A percentile compares a stretch with the other conserved stretches of the same genome.
Conservation (phyloP, 1,140 invertebrate genomes). For the Coenobita brevimanus region DNA sequence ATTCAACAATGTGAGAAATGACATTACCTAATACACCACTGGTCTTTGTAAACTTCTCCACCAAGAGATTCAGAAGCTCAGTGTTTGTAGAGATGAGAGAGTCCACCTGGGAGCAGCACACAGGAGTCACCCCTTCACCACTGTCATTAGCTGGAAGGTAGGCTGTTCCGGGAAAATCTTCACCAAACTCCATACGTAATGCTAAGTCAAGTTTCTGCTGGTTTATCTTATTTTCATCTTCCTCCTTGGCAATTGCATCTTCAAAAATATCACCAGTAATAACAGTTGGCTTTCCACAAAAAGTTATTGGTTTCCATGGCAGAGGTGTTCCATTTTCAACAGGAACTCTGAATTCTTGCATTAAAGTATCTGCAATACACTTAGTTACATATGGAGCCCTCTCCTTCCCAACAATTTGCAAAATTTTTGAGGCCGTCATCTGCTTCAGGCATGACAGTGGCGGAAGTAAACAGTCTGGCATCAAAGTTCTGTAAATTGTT, state of each 20-base stretch:
- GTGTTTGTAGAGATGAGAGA: slow-evolving; percentile 62
- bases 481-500: slow-evolving; percentile 33
- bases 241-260: slow-evolving; percentile 67
- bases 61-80: slow-evolving; percentile 47
- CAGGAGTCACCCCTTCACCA: slow-evolving; percentile 41
- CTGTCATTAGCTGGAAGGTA: slow-evolving; percentile 58
- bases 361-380: slow-evolving; percentile 60
- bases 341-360: slow-evolving; percentile 55
- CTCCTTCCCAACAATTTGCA: slow-evolving; percentile 62
- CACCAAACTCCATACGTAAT: slow-evolving; percentile 67
- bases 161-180: slow-evolving; percentile 68
- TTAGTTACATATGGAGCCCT: slow-evolving; percentile 59
- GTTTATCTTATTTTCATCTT: slow-evolving; percentile 67
- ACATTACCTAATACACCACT: slow-evolving; percentile 45
- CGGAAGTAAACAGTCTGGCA: slow-evolving; percentile 63
- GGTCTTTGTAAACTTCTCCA: slow-evolving; percentile 60
- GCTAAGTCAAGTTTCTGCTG: slow-evolving; percentile 67
- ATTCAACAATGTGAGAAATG: too few species aligned
- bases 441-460: slow-evolving; percentile 55
- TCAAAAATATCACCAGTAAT: slow-evolving; percentile 65
- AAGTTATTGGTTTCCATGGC: slow-evolving; percentile 65
- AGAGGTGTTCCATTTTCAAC: slow-evolving; percentile 63
- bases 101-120: slow-evolving; percentile 53
- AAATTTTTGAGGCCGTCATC: slow-evolving; percentile 67
- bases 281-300: slow-evolving; percentile 19